Evolutionary conservation across 1,140 invertebrate genomes (phyloP), one percentile per base, ranked within the genome.

Genomic region (Calliopsis andreniformis): DNA sequence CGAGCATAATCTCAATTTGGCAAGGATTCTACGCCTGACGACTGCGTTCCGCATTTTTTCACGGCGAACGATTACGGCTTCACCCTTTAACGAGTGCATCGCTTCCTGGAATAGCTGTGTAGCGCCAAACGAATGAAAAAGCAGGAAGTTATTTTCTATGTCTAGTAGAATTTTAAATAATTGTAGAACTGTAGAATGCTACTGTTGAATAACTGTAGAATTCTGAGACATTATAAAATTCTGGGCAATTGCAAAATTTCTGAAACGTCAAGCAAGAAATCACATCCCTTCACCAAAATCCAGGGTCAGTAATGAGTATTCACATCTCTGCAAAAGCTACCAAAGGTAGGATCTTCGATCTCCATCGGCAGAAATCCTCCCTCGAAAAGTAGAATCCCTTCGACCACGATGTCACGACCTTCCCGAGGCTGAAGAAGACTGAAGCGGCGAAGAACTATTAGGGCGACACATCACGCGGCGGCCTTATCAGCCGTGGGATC

Each of bases 401-500:
- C 28, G 32, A 18, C 25, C 30, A 28, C 43, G 43, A n/a, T 28
- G 32, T 51, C 67, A 70, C 47, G 61, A 63, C 42, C 61, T 12
- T 32, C 7, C 5, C 4, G 43, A 23, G 45, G 18, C 28, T 18
- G n/a, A 32, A 35, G 45, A 47, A 73, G 59, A 78, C 58, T 56
- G 28, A 62, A 45, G 43, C 49, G 5, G 30, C 28, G 75, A 42
- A 49, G 61, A 75, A 55, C 84, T 83, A 85, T 86, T 86, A 86
- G 84, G 70, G 32, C 68, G 80, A 86, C 80, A 69, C 77, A 78
- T 85, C 77, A 32, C 75, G 64, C 69, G 67, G 72, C 32, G 16
- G 35, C 32, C 55, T 85, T 86, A 86, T 86, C 83, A 10, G 35
- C 43, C 30, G n/a, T 61, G 18, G 49, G 64, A 80, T 80, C 78